Conservation (phyloP, 2,888 invertebrate genomes). For the Leucoptera coffeella region DNA sequence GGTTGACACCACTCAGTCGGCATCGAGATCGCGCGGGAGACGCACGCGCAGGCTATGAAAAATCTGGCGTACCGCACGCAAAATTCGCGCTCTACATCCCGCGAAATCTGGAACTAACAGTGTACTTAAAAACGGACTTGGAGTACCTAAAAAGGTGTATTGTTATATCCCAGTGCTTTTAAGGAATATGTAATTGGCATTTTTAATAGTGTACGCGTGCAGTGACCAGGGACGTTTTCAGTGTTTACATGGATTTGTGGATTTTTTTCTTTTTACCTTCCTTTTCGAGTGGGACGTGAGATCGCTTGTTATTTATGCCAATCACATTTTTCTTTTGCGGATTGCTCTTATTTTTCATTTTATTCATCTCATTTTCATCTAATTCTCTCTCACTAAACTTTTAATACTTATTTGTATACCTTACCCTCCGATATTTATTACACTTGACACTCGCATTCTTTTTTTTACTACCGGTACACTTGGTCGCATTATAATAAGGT, state of each 20-base stretch:
- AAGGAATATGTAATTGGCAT: constrained; percentile 48
- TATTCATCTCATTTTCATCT: too few relatives aligned
- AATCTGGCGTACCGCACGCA: too few relatives aligned
- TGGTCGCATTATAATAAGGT: too few relatives aligned
- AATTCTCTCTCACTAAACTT: constrained; percentile 12
- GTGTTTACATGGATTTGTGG: constrained; percentile 22
- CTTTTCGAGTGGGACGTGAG: constrained; percentile 3
- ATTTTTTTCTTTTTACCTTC: constrained; percentile 13
- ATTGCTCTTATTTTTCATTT: constrained; percentile 13
- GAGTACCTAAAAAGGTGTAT: too few relatives aligned
- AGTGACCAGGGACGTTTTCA: constrained; percentile 43
- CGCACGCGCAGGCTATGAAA: constrained; percentile 16
- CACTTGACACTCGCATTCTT: too few relatives aligned
- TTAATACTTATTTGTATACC: not conserved
- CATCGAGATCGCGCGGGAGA: constrained; percentile 29
- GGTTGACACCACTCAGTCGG: constrained; percentile 48
- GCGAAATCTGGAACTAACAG: too few relatives aligned
- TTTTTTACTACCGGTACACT: too few relatives aligned
- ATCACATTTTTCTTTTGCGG: constrained; percentile 32
- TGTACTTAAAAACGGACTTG: too few relatives aligned
- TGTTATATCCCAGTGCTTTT: constrained; percentile 14
- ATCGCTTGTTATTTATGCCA: constrained; percentile 29
- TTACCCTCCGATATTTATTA: too few relatives aligned
- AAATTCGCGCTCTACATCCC: too few relatives aligned
- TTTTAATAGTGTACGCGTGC: too few relatives aligned